These are phyloP conservation scores for Actinernus sp. DNA, from an alignment of 92 coral and sea anemone species.

Conservation along the genomic window DNA sequence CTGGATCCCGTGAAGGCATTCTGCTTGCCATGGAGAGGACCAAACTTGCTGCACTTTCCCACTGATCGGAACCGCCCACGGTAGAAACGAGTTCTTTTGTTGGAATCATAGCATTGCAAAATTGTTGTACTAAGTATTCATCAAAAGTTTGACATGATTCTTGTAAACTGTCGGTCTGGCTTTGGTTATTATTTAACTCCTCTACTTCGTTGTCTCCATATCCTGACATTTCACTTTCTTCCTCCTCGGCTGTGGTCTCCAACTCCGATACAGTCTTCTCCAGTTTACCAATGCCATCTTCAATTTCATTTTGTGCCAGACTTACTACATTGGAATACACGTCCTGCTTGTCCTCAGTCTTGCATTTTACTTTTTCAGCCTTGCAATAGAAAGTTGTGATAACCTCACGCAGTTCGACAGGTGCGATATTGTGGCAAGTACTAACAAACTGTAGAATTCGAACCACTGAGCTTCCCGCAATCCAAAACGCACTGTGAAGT, in stretches of 20 bases:
- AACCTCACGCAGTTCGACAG: background rate
- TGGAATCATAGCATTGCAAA: slow-evolving; percentile 79
- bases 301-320: too few species aligned
- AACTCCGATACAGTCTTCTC: too few species aligned
- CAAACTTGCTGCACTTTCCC: slow-evolving; percentile 68
- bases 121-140: slow-evolving; percentile 54
- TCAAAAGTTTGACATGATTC: slow-evolving; percentile 9
- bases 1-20: slow-evolving; percentile 57
- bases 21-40: slow-evolving; percentile 76
- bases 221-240: background rate
- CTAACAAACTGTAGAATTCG: slow-evolving; percentile 63
- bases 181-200: too few species aligned
- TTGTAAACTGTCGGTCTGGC: too few species aligned
- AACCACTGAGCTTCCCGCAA: slow-evolving; percentile 45
- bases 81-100: slow-evolving; percentile 29
- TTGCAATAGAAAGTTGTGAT: background rate
- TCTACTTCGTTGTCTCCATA: background rate
- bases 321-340: background rate
- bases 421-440: slow-evolving; percentile 23
- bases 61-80: slow-evolving; percentile 52
- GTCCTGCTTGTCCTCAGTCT: background rate
- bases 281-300: too few species aligned
- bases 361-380: background rate
- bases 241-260: too few species aligned
- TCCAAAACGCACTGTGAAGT: slow-evolving; percentile 82